A percentile compares a stretch with the other conserved stretches of the same genome.
Conservation (phyloP, 1,140 invertebrate genomes). For the Lasioglossum albipes region DNA sequence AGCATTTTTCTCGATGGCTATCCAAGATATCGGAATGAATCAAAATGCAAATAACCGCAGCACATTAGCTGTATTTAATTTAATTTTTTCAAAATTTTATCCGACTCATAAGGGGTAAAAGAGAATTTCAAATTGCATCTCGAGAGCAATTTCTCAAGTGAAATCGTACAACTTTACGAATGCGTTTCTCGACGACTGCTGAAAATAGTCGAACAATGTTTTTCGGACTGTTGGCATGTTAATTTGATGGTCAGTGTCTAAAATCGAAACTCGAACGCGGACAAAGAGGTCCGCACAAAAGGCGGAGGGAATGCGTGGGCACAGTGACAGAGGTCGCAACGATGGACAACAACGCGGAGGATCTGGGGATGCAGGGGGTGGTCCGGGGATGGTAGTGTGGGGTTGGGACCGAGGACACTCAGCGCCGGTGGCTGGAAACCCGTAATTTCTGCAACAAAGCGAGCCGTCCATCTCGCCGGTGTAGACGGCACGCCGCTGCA, state of each 20-base stretch:
- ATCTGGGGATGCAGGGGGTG: neutral
- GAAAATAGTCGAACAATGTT: no score
- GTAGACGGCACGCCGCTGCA: conserved; percentile 39
- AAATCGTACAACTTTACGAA: no score
- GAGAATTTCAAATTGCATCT: no score
- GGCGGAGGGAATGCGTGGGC: conserved; percentile 5
- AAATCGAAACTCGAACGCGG: conserved; percentile 46
- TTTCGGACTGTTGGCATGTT: no score
- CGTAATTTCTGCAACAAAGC: conserved; percentile 72
- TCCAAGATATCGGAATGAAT: no score
- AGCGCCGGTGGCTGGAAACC: conserved; percentile 58
- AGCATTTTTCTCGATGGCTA: no score
- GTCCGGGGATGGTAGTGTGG: neutral
- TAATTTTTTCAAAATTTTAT: no score
- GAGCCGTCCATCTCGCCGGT: conserved; percentile 63
- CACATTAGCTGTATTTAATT: no score
- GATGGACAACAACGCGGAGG: conserved; percentile 6
- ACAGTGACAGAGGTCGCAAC: conserved; percentile 26
- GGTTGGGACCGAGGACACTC: conserved; percentile 10
- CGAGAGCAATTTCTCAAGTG: no score
- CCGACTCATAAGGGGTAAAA: no score
- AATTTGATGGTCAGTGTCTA: neutral
- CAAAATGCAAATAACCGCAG: no score
- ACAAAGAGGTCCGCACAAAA: conserved; percentile 48
- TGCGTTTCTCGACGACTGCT: no score